Base-by-base conservation (phyloP, 2,113 vertebrate genomes). In the Hassar affinis region DNA sequence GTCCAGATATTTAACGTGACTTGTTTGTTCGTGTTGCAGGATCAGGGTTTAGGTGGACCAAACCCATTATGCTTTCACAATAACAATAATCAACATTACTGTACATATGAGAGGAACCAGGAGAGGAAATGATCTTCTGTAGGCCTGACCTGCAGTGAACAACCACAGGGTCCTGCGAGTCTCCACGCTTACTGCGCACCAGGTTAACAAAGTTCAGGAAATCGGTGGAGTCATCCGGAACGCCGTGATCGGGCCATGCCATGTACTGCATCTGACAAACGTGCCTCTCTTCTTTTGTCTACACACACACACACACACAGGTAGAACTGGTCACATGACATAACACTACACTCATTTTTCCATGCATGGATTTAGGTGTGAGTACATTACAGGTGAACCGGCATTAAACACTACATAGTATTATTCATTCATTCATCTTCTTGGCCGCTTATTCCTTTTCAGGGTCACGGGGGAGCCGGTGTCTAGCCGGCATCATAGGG, bases 201-300 rank as follows among this genome's bases (percentile, higher is more conserved):
- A 97, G 94, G 91, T 93, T 93, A 88, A 99, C 98, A 47, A 99
- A 98, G 89, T 97, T 94, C 68, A 99, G 92, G 91, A 99, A 99
- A 83, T 99, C 96, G 0, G 97, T 98, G 83, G 97, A 97, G 91
- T 99, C 98, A 1, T 99, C 98, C 2, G 98, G 98, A 85, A 99
- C 98, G 1, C 97, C 98, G n/a, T 99, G 98, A 87, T 99, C 98
- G 3, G 98, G 98, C 98, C 98, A 99, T 10, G 98, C 98, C 91
- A 96, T 90, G 68, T 99, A 99, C 91, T 99, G 98, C 88, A 99
- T 97, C 91, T 99, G 98, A 84, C 96, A 98, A 4, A 99, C 94
- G 9, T 95, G 96, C 80, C 98, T 95, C 88, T 95, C 93, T 88
- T 99, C 95, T 81, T 96, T 95, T 88, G 95, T 96, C 98, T 99